Base-by-base conservation (phyloP, 2,888 invertebrate species). In the Folsomia candida region DNA sequence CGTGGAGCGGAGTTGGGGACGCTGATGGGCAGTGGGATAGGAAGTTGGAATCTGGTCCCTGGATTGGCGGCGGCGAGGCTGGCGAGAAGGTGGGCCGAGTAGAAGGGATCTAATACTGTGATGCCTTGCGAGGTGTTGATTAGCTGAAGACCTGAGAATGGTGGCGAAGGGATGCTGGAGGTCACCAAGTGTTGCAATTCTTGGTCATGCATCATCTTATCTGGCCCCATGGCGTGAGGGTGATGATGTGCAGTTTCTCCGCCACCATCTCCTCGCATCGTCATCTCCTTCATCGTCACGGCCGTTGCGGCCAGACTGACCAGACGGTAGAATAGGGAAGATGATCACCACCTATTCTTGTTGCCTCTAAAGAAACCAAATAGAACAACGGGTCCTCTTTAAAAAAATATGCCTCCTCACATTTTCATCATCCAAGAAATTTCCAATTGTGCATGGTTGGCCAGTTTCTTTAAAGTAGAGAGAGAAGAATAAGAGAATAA, bases 311-410 rank as follows among this genome's bases (percentile, higher is more conserved):
- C 4, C 27, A 61, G 37, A 22, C 90, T 90, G 89, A 89, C 89
- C 60, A 88, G 88, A 68, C 78, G 74, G 60, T 89, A 88, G 85
- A 88, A 89, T 79, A 87, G 86, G 81, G 93, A 94, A 82, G 94
- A 94, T n/a, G n/a, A n/a, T 14, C 25, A 59, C 24, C 59, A 59
- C 59, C 59, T 24, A 59, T 59, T 59, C 59, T 59, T 11, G 4
- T 37, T 37, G n/a, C 37, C 37, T 37, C n/a, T n/a, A n/a, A n/a
- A 37, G 37, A 37, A 37, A 37, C 37, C 4, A 37, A 37, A 9
- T 4, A 37, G 37, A 37, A 37, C 37, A 37, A 37, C 14, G 37
- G n/a, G n/a, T n/a, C n/a, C n/a, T n/a, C n/a, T n/a, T n/a, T n/a
- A n/a, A 37, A 37, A 37, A 37, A 37, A 37, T n/a, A n/a, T n/a